These are phyloP conservation scores for Drosophila melanocephala DNA, from an alignment of 2,888 invertebrate genomes.

Conservation along the genomic window DNA sequence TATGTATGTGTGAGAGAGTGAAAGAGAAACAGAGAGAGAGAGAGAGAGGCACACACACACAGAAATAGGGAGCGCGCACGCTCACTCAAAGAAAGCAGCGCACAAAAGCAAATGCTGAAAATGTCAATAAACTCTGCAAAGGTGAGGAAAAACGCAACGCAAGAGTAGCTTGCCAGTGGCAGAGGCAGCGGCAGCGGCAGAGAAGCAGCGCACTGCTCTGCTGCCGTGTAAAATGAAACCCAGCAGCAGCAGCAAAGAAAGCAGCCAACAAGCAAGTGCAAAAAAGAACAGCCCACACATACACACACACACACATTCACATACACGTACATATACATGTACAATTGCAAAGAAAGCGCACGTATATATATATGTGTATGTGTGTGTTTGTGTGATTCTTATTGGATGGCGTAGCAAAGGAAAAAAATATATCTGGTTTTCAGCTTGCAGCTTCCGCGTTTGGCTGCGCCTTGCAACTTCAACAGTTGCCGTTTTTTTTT, in stretches of 20 bases:
- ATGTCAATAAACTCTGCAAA: slow-evolving; percentile 83
- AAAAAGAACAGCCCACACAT: slow-evolving; percentile 58
- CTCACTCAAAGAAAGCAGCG: slow-evolving; percentile 71
- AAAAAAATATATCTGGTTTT: slow-evolving; percentile 72
- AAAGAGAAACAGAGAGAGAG: slow-evolving; percentile 4
- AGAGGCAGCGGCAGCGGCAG: slow-evolving; percentile 11
- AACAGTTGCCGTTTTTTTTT: slow-evolving; percentile 62
- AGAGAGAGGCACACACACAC: slow-evolving; percentile 24
- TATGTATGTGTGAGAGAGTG: slow-evolving; percentile 46
- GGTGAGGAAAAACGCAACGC: slow-evolving; percentile 81
- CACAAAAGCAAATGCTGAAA: slow-evolving; percentile 78
- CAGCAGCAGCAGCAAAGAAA: slow-evolving; percentile 61
- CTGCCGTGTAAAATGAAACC: slow-evolving; percentile 65
- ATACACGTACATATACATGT: slow-evolving; percentile 9
- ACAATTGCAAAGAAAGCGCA: slow-evolving; percentile 57
- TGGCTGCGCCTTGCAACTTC: slow-evolving; percentile 56
- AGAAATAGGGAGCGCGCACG: slow-evolving; percentile 64
- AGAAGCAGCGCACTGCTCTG: slow-evolving; percentile 46
- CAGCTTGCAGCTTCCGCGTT: slow-evolving; percentile 74
- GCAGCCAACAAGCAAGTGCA: slow-evolving; percentile 73
- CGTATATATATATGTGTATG: slow-evolving; percentile 9
- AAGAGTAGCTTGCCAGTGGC: slow-evolving; percentile 60
- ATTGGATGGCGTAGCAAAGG: slow-evolving; percentile 66
- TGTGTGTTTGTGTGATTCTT: slow-evolving; percentile 57
- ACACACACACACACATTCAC: slow-evolving; percentile 13